Evolutionary conservation across 2,888 invertebrate genomes (phyloP), one percentile per base, ranked within the genome.

Genomic region (Drosophila emarginata): DNA sequence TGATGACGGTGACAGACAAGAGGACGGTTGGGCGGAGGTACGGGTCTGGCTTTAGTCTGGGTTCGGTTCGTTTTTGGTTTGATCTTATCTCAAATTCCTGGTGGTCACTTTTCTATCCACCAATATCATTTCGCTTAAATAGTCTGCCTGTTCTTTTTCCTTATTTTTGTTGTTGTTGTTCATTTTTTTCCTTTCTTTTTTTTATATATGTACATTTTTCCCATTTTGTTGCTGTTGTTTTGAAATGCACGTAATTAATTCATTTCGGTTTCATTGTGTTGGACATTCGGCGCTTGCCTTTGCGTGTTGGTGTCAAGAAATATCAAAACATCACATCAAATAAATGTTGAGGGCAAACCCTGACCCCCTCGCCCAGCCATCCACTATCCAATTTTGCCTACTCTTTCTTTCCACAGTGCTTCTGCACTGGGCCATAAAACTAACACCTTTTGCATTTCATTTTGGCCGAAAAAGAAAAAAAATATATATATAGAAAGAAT

Each of bases 261-360:
- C 87, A 88, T 88, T 88, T 81, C 80, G 69, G 68, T 75, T 79
- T 71, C 67, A 74, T 69, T 81, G 81, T 75, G 80, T 45, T 45
- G 75, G 78, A 80, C 64, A 72, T 76, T 79, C 81, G 70, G 61
- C 67, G 68, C 73, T 75, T 73, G 76, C 66, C 82, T 71, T 56
- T 76, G 90, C 88, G 91, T 91, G 91, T 89, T 90, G 90, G 90
- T 91, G 91, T 91, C 91, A 91, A 90, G 84, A 90, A 89, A 90
- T 91, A 91, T 91, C 91, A 91, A 91, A 91, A 91, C 90, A 91
- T 91, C 90, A 91, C 91, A 91, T 91, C 91, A 91, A 91, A 91
- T 90, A 91, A 90, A 90, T 89, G 89, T 90, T 89, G 86, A 89
- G 54, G 36, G 54, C 36, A 87, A 86, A 80, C 67, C 75, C 85